Base-by-base conservation (phyloP, 2,797 vertebrate species). In the Macrochelys suwanniensis region DNA sequence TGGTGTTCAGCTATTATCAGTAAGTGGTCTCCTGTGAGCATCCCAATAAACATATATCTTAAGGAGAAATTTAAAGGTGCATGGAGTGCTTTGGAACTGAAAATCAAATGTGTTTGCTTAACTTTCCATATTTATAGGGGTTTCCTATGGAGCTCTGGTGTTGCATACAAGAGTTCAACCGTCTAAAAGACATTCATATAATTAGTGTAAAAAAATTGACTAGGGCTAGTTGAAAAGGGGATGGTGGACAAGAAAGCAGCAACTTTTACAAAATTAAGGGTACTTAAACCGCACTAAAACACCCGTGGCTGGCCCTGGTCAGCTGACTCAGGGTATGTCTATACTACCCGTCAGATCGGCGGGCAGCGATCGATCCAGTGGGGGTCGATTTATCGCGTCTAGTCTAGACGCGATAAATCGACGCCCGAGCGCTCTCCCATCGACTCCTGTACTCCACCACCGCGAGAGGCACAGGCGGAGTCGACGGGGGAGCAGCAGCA, bases 61-160 rank as follows among this genome's bases (percentile, higher is more conserved):
- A 74, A 74, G 37, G 71, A 74, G 37, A 23, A 25, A 47, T 45
- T 74, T 74, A 23, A 74, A 26, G 26, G 25, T 42, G 71, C 23
- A 26, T 25, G 71, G 71, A 13, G 23, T 74, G 25, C 42, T 4
- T 42, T 45, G 25, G 42, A 74, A 23, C 25, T 74, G 23, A 45
- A 74, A 42, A 74, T 42, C 42, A 42, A 45, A 45, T 74, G 23
- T 12, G 19, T 74, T 71, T 74, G 42, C 23, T 74, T 42, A 74
- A 74, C 11, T 74, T 47, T 45, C 23, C 71, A 42, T 74, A 11
- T 74, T 42, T 74, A 21, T 45, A 4, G 65, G 42, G 23, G 1
- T 28, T 82, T 85, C 13, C 7, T 19, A 0, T 33, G 80, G 47
- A 6, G 28, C 26, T 8, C 31, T 5, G 0, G 2, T 3, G 7